phyloP scores from a whole-genome alignment of 2,888 invertebrate species.

The Bruchidius siliquastri region DNA sequence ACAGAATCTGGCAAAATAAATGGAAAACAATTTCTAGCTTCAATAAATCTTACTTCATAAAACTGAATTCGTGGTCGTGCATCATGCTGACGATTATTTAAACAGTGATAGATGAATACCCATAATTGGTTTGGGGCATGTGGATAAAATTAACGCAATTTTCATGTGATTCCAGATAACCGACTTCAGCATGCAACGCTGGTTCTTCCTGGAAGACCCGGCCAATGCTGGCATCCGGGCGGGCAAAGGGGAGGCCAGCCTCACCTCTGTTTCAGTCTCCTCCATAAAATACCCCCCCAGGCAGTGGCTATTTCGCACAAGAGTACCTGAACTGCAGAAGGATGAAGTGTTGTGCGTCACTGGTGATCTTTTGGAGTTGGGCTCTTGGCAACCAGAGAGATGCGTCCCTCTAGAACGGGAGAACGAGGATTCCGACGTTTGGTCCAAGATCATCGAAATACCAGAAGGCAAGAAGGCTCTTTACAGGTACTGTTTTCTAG shows the following conservation, averaged over 20 bases:
- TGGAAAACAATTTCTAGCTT: too few relatives aligned
- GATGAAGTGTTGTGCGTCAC: conserved; percentile 67
- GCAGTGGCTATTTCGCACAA: conserved; percentile 53
- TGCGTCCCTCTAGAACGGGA: conserved; percentile 53
- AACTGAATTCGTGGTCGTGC: too few relatives aligned
- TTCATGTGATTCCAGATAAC: conserved; percentile 7
- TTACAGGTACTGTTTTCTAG: conserved; percentile 67
- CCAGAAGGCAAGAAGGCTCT: conserved; percentile 63
- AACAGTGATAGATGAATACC: too few relatives aligned
- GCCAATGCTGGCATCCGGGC: conserved; percentile 46
- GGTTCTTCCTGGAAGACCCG: conserved; percentile 59
- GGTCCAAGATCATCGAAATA: conserved; percentile 62
- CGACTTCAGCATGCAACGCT: conserved; percentile 55
- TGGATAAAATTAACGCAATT: too few relatives aligned
- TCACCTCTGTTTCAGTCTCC: conserved; percentile 16
- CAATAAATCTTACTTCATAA: too few relatives aligned
- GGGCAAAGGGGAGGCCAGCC: conserved; percentile 23
- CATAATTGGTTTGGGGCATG: too few relatives aligned
- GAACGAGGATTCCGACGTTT: conserved; percentile 52
- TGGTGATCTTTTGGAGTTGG: conserved; percentile 64
- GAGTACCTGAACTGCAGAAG: conserved; percentile 50
- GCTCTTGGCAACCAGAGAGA: conserved; percentile 64
- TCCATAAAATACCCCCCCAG: conserved; percentile 28
- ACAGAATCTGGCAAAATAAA: too few relatives aligned
- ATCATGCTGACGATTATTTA: too few relatives aligned